A percentile compares a stretch with the other conserved stretches of the same genome.
Conservation (phyloP, 2,797 vertebrate species). For the Anabas testudineus region DNA sequence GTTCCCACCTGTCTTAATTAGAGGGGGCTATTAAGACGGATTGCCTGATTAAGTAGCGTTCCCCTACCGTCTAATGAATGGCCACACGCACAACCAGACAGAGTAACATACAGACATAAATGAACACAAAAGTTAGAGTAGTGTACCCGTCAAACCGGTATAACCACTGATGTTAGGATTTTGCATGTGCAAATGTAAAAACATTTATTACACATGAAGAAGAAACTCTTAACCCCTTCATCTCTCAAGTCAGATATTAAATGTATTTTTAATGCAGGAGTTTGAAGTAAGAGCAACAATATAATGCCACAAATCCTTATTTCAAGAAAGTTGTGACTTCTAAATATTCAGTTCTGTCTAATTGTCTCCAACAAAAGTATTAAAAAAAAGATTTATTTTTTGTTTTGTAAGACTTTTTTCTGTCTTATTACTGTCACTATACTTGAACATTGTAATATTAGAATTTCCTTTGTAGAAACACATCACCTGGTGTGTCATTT, state of each 20-base stretch:
- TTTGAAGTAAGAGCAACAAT: background rate
- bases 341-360: too few species aligned
- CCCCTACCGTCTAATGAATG: slow-evolving; percentile 64
- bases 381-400: too few species aligned
- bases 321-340: too few species aligned
- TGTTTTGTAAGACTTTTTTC: too few species aligned
- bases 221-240: slow-evolving; percentile 11
- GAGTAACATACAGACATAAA: slow-evolving; percentile 12
- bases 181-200: slow-evolving; percentile 6
- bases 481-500: too few species aligned
- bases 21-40: slow-evolving; percentile 71
- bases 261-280: background rate
- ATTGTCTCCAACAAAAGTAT: too few species aligned
- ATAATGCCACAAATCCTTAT: too few species aligned
- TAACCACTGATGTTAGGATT: background rate
- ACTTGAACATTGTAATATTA: too few species aligned
- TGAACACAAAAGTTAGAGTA: slow-evolving; percentile 20
- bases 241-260: slow-evolving; percentile 15
- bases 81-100: slow-evolving; percentile 14
- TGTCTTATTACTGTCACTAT: too few species aligned
- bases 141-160: slow-evolving; percentile 6
- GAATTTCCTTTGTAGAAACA: too few species aligned
- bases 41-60: slow-evolving; percentile 73
- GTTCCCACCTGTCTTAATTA: slow-evolving; percentile 75
- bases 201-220: slow-evolving; percentile 12